Percentiles rank a stretch among this genome's conserved stretches.
phyloP scores from a whole-genome alignment of 2,888 invertebrate genomes.

The Mimas tiliae region DNA sequence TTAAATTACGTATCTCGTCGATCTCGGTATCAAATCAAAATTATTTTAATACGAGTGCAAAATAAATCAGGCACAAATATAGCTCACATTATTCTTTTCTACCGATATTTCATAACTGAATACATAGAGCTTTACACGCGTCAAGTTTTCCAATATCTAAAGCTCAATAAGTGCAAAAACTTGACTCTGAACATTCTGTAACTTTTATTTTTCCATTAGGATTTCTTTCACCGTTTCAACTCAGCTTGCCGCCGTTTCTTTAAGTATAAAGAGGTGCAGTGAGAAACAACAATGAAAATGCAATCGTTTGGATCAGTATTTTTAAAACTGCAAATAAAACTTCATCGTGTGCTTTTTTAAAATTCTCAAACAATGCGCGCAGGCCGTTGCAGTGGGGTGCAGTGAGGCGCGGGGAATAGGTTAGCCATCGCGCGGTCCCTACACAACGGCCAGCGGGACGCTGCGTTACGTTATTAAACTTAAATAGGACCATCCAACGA shows the following conservation, averaged over 20 bases:
- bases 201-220: slow-evolving; percentile 24
- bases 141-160: slow-evolving; percentile 13
- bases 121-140: background rate
- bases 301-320: slow-evolving; percentile 16
- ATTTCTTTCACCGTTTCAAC: slow-evolving; percentile 20
- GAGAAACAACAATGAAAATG: slow-evolving; percentile 41
- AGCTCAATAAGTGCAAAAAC: slow-evolving; percentile 19
- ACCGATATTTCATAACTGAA: background rate
- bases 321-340: slow-evolving; percentile 14
- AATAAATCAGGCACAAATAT: background rate
- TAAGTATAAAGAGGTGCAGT: slow-evolving; percentile 19
- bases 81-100: background rate
- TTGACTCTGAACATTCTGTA: background rate
- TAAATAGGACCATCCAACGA: slow-evolving; percentile 68
- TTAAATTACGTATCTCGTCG: background rate
- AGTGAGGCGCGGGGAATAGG: background rate
- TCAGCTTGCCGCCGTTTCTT: slow-evolving; percentile 18
- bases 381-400: background rate
- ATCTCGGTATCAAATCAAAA: background rate
- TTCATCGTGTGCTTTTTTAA: slow-evolving; percentile 6
- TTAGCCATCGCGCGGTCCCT: background rate
- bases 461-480: slow-evolving; percentile 71
- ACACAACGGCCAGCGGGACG: slow-evolving; percentile 37
- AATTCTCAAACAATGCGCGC: slow-evolving; percentile 14
- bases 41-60: background rate